These are phyloP conservation scores for Callithrix jacchus DNA, from an alignment of 2,113 vertebrate species.

Conservation along the genomic window DNA sequence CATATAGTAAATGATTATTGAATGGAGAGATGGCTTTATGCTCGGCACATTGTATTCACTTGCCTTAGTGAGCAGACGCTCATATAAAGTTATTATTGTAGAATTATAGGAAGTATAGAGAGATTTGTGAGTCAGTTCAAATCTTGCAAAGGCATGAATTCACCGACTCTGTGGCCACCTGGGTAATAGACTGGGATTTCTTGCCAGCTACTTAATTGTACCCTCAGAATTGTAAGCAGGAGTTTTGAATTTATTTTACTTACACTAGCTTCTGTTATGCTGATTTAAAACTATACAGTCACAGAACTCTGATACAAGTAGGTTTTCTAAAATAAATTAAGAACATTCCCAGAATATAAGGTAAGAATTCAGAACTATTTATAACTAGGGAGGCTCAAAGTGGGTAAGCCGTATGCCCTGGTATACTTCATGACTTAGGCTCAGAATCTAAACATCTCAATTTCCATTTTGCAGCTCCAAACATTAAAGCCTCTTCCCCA, in stretches of 20 bases:
- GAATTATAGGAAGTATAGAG: neutral
- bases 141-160: neutral
- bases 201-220: slow-evolving; percentile 42
- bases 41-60: neutral
- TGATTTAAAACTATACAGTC: slow-evolving; percentile 9
- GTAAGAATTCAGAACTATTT: neutral
- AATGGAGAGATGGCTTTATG: neutral
- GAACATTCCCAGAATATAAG: neutral
- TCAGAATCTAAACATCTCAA: neutral
- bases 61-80: neutral
- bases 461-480: neutral
- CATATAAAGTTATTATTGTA: neutral
- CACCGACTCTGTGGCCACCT: neutral
- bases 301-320: neutral
- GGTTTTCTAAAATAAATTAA: slow-evolving; percentile 34
- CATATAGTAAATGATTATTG: neutral
- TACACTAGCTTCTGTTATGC: neutral
- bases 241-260: slow-evolving; percentile 52
- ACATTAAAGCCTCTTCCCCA: neutral
- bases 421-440: neutral
- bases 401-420: neutral
- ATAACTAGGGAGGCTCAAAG: neutral
- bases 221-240: slow-evolving; percentile 35
- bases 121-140: slow-evolving; percentile 21
- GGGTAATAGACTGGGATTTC: neutral